Evolutionary conservation across 23 tunicate genomes (phyloP).

Genomic region (Styela clava): DNA sequence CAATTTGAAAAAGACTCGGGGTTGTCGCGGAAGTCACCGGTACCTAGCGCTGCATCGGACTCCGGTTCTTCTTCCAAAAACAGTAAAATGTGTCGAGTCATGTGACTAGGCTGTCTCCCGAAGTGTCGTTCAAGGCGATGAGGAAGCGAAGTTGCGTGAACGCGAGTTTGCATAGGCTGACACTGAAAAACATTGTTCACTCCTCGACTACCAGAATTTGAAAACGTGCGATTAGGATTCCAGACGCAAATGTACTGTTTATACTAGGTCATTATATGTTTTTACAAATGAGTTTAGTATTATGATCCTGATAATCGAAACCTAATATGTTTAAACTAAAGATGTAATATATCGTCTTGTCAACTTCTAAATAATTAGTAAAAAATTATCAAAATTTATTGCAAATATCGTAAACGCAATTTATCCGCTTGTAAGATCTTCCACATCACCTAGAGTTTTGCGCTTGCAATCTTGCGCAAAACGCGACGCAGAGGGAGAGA

Average conservation of each 20-base stretch:
- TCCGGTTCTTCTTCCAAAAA: slow-evolving; percentile 26
- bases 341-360: no score
- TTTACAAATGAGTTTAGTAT: no score
- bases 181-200: no score
- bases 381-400: no score
- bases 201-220: no score
- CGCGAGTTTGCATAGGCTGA: no score
- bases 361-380: no score
- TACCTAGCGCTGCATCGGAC: background rate
- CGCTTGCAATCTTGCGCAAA: background rate
- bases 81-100: slow-evolving; percentile 61
- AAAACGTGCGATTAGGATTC: no score
- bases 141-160: background rate
- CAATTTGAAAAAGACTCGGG: slow-evolving; percentile 22
- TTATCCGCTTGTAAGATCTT: background rate
- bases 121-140: slow-evolving; percentile 22
- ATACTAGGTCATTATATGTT: no score
- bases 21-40: slow-evolving; percentile 18
- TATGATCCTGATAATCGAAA: no score
- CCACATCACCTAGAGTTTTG: background rate
- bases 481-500: background rate
- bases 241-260: no score
- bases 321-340: no score
- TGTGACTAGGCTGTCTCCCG: slow-evolving; percentile 52
- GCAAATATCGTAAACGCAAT: background rate